A percentile compares a stretch with the other conserved stretches of the same genome.
Conservation (phyloP, 1,140 invertebrate species). For the Drosophila pectinifera region DNA sequence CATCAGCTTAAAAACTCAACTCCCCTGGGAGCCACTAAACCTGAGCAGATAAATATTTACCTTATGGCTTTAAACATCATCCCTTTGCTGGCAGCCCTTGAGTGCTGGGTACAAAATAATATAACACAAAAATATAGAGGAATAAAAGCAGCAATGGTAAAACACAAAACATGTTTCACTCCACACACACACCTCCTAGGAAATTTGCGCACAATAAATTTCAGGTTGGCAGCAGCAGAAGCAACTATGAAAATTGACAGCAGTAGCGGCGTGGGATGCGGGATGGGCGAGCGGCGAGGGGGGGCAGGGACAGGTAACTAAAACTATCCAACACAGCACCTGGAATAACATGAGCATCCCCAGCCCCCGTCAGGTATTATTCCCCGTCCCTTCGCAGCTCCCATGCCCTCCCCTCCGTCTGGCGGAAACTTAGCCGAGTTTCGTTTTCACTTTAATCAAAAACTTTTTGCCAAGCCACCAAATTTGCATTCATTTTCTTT, state of each 20-base stretch:
- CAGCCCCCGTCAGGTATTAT: background rate
- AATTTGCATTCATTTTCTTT: conserved; percentile 83
- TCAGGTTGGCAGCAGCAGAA: conserved; percentile 51
- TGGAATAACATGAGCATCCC: conserved; percentile 65
- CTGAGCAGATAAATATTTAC: conserved; percentile 10
- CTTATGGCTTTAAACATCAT: conserved; percentile 7
- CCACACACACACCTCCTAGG: conserved; percentile 2
- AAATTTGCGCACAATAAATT: conserved; percentile 74
- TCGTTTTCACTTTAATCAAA: conserved; percentile 82
- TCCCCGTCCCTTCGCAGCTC: background rate
- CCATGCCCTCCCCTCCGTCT: background rate
- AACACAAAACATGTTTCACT: conserved; percentile 52
- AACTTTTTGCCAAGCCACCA: conserved; percentile 71
- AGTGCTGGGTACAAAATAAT: conserved; percentile 9
- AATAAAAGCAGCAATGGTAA: conserved; percentile 29
- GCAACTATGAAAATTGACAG: conserved; percentile 66
- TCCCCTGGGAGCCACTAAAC: background rate
- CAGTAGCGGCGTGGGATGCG: conserved; percentile 8
- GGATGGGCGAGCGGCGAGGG: background rate
- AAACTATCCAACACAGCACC: conserved; percentile 70
- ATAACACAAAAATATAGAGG: conserved; percentile 20
- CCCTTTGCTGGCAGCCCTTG: background rate
- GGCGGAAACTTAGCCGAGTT: conserved; percentile 67
- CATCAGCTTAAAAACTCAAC: conserved; percentile 4
- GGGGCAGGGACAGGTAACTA: conserved; percentile 44